Conservation (phyloP, 53 echinoderm and acorn worm species). For the Arbacia lixula region DNA sequence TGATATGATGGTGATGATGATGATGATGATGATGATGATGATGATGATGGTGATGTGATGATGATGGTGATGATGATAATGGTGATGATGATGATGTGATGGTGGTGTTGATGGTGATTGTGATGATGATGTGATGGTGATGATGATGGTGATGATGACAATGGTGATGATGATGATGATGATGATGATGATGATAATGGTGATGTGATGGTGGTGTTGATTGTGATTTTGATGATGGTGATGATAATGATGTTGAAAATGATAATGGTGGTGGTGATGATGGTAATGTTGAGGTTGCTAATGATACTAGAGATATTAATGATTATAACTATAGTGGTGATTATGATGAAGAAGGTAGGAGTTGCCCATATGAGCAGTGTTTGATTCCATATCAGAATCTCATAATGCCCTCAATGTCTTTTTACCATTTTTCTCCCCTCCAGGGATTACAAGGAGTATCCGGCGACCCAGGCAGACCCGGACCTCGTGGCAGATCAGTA, state of each 20-base stretch:
- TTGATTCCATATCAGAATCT: too few relatives aligned
- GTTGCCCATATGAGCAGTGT: too few relatives aligned
- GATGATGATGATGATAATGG: slow-evolving; percentile 38
- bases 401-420: too few relatives aligned
- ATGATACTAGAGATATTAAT: neutral
- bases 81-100: neutral
- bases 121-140: too few relatives aligned
- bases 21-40: neutral
- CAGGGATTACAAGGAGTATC: slow-evolving; percentile 88
- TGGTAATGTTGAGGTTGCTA: neutral
- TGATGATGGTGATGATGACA: slow-evolving; percentile 31
- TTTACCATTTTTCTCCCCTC: too few relatives aligned
- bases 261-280: neutral
- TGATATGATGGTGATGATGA: neutral
- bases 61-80: neutral
- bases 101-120: slow-evolving; percentile 14
- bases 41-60: neutral
- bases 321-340: neutral
- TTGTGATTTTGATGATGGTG: too few relatives aligned
- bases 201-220: too few relatives aligned
- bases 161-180: neutral
- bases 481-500: slow-evolving; percentile 79
- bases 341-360: too few relatives aligned
- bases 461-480: slow-evolving; percentile 87
- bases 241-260: neutral